Evolutionary conservation across 2,113 vertebrate genomes (phyloP).

Genomic region (Megatriorchis doriae): DNA sequence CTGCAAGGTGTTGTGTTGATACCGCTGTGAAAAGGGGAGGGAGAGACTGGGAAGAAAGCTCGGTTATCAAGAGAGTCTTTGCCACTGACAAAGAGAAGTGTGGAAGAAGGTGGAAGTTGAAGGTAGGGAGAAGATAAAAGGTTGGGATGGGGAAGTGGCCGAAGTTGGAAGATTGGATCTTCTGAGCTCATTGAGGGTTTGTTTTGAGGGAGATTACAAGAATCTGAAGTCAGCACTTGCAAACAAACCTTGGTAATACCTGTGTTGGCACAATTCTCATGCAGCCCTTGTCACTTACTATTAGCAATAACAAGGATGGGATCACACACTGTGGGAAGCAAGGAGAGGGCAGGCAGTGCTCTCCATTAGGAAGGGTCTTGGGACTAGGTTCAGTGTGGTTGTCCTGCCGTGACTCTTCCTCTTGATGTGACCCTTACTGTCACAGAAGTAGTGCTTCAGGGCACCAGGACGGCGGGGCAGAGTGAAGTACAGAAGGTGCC

Average conservation of each 20-base stretch:
- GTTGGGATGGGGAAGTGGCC: background rate
- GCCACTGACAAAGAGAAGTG: background rate
- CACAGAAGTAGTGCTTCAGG: background rate
- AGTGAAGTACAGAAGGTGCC: background rate
- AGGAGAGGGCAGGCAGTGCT: background rate
- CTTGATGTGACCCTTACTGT: background rate
- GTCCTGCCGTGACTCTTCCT: background rate
- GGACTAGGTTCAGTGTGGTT: background rate
- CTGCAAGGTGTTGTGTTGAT: background rate
- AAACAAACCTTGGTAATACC: background rate
- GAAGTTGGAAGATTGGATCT: background rate
- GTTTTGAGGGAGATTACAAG: background rate
- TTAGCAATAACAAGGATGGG: background rate
- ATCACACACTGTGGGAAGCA: background rate
- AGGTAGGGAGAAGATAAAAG: background rate
- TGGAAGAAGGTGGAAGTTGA: background rate
- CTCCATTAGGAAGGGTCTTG: background rate
- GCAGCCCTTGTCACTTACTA: background rate
- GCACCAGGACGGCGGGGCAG: background rate
- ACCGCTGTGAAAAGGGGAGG: background rate
- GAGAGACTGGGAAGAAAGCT: background rate
- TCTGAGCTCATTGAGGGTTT: background rate
- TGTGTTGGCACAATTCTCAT: background rate
- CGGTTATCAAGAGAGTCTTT: background rate
- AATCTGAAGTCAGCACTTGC: background rate